Evolutionary conservation across 1,140 invertebrate genomes (phyloP).

Genomic region (Semibalanus balanoides): DNA sequence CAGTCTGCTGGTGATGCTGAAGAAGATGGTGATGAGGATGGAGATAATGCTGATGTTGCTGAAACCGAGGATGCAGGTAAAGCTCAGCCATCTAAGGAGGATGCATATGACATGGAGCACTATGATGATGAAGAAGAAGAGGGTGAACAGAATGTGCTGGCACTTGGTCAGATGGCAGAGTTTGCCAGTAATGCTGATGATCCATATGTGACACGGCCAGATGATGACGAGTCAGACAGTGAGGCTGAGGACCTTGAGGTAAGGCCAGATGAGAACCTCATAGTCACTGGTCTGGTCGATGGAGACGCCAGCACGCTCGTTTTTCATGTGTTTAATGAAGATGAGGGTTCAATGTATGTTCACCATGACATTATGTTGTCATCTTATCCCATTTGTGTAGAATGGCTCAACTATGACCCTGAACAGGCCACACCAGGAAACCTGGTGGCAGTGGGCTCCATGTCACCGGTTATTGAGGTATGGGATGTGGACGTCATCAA

Average conservation of each 20-base stretch:
- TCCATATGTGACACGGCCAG: slow-evolving; percentile 39
- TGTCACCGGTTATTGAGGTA: slow-evolving; percentile 78
- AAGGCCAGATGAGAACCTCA: slow-evolving; percentile 77
- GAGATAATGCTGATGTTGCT: slow-evolving; percentile 7
- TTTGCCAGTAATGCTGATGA: slow-evolving; percentile 40
- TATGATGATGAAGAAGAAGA: slow-evolving; percentile 30
- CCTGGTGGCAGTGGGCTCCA: slow-evolving; percentile 76
- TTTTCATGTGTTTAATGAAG: slow-evolving; percentile 73
- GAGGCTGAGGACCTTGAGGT: slow-evolving; percentile 68
- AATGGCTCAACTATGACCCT: slow-evolving; percentile 79
- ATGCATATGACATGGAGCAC: slow-evolving; percentile 31
- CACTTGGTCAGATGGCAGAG: slow-evolving; percentile 37
- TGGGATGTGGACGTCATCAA: slow-evolving; percentile 93
- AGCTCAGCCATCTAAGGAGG: slow-evolving; percentile 32
- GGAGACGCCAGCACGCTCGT: slow-evolving; percentile 64
- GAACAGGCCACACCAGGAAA: slow-evolving; percentile 50
- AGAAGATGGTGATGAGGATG: neutral
- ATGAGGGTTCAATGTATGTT: slow-evolving; percentile 72
- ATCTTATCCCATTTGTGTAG: slow-evolving; percentile 74
- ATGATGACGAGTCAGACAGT: slow-evolving; percentile 59
- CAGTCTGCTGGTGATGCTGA: neutral
- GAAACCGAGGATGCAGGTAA: slow-evolving; percentile 19
- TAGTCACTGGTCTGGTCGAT: slow-evolving; percentile 72
- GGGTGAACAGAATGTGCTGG: slow-evolving; percentile 29
- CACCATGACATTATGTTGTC: slow-evolving; percentile 84